Base-by-base conservation (phyloP, 2,888 invertebrate species). In the Xestia sexstrigata region DNA sequence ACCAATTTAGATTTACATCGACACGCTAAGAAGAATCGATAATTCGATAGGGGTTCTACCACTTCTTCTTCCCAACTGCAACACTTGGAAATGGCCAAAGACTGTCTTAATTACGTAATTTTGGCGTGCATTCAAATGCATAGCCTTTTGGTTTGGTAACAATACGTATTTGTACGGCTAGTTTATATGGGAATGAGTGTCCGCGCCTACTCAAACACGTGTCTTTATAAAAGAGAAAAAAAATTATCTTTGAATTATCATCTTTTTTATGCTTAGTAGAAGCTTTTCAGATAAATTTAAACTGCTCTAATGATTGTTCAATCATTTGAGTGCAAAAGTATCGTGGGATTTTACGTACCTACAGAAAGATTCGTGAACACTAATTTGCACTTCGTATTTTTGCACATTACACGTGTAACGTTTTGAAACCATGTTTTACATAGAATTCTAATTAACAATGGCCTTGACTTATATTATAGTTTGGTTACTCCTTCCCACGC, bases 341-440 rank as follows among this genome's bases (percentile, higher is more conserved):
- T 60, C 17, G 60, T 60, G 30, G 30, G 20, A 30, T 30, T 8
- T 30, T 20, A 60, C 26, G 11, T 58, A n/a, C 35, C 35, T 0
- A 35, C 20, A 15, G 15, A 9, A 26, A 49, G n/a, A 67, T 63
- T 42, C 17, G 49, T 84, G 15, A 55, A 42, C 52, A 67, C 17
- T 84, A 70, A 82, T 82, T 80, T 63, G 42, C 85, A 85, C 81
- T 66, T 84, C 13, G 0, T 58, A 5, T 70, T 74, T 79, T 70
- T 63, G 42, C 68, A 60, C 52, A 47, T 71, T 60, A 45, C 35
- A 69, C 20, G 63, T 68, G 84, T 45, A 62, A 84, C 35, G 58
- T 74, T 63, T 71, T 71, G 71, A 80, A 80, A 74, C 5, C 35
- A 30, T 23, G 5, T 15, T 58, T 66, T 68, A 42, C 69, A 69